A percentile compares a stretch with the other conserved stretches of the same genome.
phyloP scores from a whole-genome alignment of 2,888 invertebrate species.

The Hydraecia micacea region DNA sequence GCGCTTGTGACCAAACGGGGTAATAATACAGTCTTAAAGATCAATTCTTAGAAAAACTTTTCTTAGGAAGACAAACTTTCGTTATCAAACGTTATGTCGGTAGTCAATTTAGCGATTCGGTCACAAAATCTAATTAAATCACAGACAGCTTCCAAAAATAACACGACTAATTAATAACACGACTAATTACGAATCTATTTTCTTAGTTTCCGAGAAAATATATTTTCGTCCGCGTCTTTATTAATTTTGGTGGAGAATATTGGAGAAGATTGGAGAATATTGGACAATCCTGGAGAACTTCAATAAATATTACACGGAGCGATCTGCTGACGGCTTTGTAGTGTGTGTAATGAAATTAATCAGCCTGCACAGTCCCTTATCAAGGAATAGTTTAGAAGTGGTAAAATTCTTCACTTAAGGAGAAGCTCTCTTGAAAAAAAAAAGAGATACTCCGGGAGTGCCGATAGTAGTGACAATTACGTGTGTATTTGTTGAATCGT shows the following conservation, averaged over 20 bases:
- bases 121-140: background rate
- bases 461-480: too few species aligned
- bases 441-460: too few species aligned
- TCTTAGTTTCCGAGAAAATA: constrained; percentile 9
- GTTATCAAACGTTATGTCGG: background rate
- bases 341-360: constrained; percentile 61
- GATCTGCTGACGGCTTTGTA: constrained; percentile 43
- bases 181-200: constrained; percentile 26
- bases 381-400: constrained; percentile 61
- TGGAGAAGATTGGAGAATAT: constrained; percentile 5
- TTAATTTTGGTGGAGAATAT: background rate
- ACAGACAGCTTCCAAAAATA: constrained; percentile 20
- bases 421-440: background rate
- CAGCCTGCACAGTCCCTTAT: constrained; percentile 52
- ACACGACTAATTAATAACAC: background rate
- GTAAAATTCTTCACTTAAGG: constrained; percentile 59
- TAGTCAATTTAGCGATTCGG: background rate
- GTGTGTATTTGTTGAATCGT: too few species aligned
- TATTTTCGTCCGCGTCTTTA: background rate
- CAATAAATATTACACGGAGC: constrained; percentile 58
- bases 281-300: constrained; percentile 41
- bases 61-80: background rate
- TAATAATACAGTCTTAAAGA: background rate
- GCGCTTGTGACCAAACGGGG: too few species aligned
- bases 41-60: background rate